Conservation (phyloP, 2,888 invertebrate genomes). For the Caenorhabditis doughertyi region DNA sequence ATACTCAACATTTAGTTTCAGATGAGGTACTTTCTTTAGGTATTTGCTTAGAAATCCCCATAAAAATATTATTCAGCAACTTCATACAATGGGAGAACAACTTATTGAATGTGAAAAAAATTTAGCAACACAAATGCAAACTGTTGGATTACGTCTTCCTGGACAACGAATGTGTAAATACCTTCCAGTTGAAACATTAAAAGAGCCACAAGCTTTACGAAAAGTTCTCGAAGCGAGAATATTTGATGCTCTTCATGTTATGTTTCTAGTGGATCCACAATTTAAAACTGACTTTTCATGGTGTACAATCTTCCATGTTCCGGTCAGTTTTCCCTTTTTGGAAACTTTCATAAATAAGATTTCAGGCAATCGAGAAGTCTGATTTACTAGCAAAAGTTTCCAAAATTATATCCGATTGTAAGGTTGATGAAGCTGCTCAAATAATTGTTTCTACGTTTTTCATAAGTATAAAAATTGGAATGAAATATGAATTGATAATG, state of each 20-base stretch:
- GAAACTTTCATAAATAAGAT: not conserved
- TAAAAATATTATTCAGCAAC: too few relatives aligned
- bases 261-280: slow-evolving; percentile 69
- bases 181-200: slow-evolving; percentile 74
- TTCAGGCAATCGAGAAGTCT: slow-evolving; percentile 36
- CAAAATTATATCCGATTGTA: slow-evolving; percentile 61
- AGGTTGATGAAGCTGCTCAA: slow-evolving; percentile 43
- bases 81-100: slow-evolving; percentile 75
- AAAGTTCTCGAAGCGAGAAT: slow-evolving; percentile 69
- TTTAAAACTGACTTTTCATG: slow-evolving; percentile 69
- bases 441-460: slow-evolving; percentile 53
- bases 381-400: slow-evolving; percentile 33
- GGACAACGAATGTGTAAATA: slow-evolving; percentile 76
- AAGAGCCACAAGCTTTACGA: slow-evolving; percentile 71
- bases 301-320: slow-evolving; percentile 69
- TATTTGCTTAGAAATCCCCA: not conserved
- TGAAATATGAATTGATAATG: not conserved
- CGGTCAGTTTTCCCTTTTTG: slow-evolving; percentile 1
- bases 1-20: slow-evolving; percentile 60
- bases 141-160: slow-evolving; percentile 75
- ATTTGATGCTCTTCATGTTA: slow-evolving; percentile 73
- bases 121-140: slow-evolving; percentile 76
- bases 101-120: slow-evolving; percentile 77
- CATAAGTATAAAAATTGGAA: slow-evolving; percentile 19
- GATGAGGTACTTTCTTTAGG: slow-evolving; percentile 37